These are phyloP conservation scores for Cirrhinus molitorella DNA, from an alignment of 2,797 vertebrate genomes.

Conservation along the genomic window DNA sequence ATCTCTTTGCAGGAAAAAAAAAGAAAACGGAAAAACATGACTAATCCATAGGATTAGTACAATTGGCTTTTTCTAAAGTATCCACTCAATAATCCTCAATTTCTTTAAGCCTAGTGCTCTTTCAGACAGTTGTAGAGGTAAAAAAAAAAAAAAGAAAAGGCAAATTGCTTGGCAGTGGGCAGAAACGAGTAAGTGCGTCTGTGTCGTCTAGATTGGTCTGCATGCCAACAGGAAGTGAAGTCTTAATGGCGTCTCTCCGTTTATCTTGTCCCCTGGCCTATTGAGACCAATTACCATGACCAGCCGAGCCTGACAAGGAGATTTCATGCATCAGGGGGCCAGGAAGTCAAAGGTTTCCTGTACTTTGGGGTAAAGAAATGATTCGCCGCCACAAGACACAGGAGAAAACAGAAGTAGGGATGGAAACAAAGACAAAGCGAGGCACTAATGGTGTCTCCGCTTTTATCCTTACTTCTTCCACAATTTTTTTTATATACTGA, in stretches of 20 bases:
- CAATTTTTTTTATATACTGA: background rate
- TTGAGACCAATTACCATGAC: constrained; percentile 64
- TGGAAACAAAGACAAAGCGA: background rate
- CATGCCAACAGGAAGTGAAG: constrained; percentile 59
- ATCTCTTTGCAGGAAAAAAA: constrained; percentile 69
- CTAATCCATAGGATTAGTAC: constrained; percentile 81
- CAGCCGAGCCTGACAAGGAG: constrained; percentile 73
- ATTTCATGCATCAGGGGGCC: constrained; percentile 71
- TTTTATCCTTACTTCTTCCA: background rate
- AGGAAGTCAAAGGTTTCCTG: constrained; percentile 54
- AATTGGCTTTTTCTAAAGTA: constrained; percentile 78
- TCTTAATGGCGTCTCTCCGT: constrained; percentile 51
- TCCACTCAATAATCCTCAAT: constrained; percentile 71
- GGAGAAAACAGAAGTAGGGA: constrained; percentile 2
- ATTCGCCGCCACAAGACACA: constrained; percentile 43
- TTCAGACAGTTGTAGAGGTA: constrained; percentile 69
- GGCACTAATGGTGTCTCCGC: background rate
- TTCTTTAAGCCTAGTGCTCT: constrained; percentile 76
- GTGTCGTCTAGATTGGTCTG: constrained; percentile 47
- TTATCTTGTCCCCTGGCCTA: constrained; percentile 61
- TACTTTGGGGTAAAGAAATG: constrained; percentile 42
- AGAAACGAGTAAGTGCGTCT: constrained; percentile 49
- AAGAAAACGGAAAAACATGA: constrained; percentile 72
- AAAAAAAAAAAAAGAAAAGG: constrained; percentile 49
- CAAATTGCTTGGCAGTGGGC: constrained; percentile 55